These are phyloP conservation scores for Notolabrus celidotus DNA, from an alignment of 2,797 vertebrate genomes.

Conservation along the genomic window DNA sequence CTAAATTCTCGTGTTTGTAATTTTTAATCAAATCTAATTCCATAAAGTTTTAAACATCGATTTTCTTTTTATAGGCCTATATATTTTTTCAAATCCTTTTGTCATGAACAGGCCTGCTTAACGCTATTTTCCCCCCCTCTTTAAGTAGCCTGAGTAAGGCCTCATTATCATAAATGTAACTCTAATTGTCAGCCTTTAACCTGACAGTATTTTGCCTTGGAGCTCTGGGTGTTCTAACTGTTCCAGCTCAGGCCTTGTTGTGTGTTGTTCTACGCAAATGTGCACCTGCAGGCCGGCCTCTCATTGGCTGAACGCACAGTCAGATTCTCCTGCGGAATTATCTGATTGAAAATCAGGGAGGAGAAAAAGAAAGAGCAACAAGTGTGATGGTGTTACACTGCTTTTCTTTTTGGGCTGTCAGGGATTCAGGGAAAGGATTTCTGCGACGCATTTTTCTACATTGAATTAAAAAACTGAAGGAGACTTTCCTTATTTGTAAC, in stretches of 20 bases:
- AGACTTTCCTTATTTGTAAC: not conserved
- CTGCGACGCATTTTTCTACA: not conserved
- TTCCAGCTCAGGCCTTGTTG: conserved; percentile 28
- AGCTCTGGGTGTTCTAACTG: conserved; percentile 51
- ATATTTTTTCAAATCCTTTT: no score
- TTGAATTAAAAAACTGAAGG: not conserved
- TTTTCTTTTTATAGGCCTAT: no score
- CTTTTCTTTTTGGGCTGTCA: conserved; percentile 75
- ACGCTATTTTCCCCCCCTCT: no score
- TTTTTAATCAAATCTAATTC: not conserved
- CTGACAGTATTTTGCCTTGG: no score
- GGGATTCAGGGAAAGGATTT: conserved; percentile 76
- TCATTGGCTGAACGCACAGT: conserved; percentile 86
- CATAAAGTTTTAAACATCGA: not conserved
- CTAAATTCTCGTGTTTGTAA: not conserved
- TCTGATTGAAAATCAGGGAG: conserved; percentile 90
- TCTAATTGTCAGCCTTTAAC: not conserved
- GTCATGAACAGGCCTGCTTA: no score
- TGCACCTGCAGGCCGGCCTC: conserved; percentile 65
- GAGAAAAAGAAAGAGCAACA: conserved; percentile 66
- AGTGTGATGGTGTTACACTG: conserved; percentile 72
- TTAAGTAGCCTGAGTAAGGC: no score
- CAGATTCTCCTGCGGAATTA: conserved; percentile 85
- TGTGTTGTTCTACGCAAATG: conserved; percentile 79
- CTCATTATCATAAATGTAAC: no score